Percentiles rank a stretch among this genome's conserved stretches.
These are phyloP conservation scores for Protosalanx chinensis DNA, from an alignment of 2,797 vertebrate genomes.

Conservation along the genomic window DNA sequence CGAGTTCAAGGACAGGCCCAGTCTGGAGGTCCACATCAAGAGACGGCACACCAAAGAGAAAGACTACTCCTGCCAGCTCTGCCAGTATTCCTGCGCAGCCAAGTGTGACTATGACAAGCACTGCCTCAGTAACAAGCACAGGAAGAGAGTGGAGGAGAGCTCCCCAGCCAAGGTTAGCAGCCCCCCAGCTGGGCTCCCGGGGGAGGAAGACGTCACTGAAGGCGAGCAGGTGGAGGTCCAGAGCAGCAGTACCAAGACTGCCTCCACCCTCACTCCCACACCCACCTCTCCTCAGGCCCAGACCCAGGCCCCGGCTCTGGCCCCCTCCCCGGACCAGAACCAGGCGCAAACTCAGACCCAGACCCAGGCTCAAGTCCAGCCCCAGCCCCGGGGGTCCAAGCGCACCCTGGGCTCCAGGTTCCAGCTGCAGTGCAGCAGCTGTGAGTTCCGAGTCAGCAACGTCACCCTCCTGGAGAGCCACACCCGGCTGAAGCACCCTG, in stretches of 20 bases:
- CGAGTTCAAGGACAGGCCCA: slow-evolving; percentile 67
- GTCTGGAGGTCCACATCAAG: slow-evolving; percentile 70
- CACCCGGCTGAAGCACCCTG: slow-evolving; percentile 80
- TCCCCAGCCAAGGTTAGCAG: slow-evolving; percentile 47
- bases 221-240: slow-evolving; percentile 51
- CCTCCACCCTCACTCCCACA: slow-evolving; percentile 22
- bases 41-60: slow-evolving; percentile 71
- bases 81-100: slow-evolving; percentile 53
- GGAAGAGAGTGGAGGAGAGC: slow-evolving; percentile 35
- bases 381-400: slow-evolving; percentile 58
- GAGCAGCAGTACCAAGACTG: slow-evolving; percentile 42
- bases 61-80: slow-evolving; percentile 72
- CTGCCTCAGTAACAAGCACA: slow-evolving; percentile 59
- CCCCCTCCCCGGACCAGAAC: neutral
- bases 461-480: slow-evolving; percentile 84
- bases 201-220: slow-evolving; percentile 46
- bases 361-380: neutral
- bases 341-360: neutral
- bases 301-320: neutral
- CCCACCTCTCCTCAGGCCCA: neutral
- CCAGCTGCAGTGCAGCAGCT: slow-evolving; percentile 85
- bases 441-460: slow-evolving; percentile 86
- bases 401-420: slow-evolving; percentile 68
- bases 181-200: slow-evolving; percentile 55
- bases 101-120: slow-evolving; percentile 64